phyloP scores from a whole-genome alignment of 2,888 invertebrate genomes.

The Auanema freiburgensis region DNA sequence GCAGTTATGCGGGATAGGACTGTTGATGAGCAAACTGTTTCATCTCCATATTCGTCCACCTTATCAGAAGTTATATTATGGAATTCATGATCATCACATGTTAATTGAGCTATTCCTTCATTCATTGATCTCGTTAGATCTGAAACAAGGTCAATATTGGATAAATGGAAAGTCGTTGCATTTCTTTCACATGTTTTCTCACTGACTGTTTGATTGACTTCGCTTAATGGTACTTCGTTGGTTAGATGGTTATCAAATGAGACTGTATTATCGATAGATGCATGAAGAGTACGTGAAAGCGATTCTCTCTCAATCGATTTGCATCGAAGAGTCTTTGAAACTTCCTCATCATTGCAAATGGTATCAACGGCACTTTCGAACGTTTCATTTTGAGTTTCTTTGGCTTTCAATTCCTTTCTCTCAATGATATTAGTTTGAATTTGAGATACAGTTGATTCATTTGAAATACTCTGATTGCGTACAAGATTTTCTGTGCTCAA shows the following conservation, averaged over 20 bases:
- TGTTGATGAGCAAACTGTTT: neutral
- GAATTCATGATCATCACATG: neutral
- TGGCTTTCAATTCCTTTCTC: neutral
- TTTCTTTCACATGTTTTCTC: slow-evolving; percentile 3
- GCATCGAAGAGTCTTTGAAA: neutral
- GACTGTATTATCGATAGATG: slow-evolving; percentile 1
- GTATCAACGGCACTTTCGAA: neutral
- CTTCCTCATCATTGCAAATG: neutral
- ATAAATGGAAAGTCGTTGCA: too few species aligned
- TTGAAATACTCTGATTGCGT: neutral
- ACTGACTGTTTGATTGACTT: neutral
- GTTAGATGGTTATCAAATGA: neutral
- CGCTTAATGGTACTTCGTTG: slow-evolving; percentile 3
- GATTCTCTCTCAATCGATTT: neutral
- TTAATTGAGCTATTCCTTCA: neutral
- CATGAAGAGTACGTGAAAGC: neutral
- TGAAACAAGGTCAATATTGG: neutral
- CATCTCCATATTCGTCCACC: slow-evolving; percentile 9
- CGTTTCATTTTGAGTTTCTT: slow-evolving; percentile 1
- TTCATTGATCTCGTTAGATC: slow-evolving; percentile 7
- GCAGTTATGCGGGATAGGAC: slow-evolving; percentile 9
- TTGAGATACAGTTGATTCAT: neutral
- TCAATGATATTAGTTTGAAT: neutral
- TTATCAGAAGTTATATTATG: neutral
- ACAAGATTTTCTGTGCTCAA: neutral